Base-by-base conservation (phyloP, 2,113 vertebrate genomes). In the Atractosteus spatula region DNA sequence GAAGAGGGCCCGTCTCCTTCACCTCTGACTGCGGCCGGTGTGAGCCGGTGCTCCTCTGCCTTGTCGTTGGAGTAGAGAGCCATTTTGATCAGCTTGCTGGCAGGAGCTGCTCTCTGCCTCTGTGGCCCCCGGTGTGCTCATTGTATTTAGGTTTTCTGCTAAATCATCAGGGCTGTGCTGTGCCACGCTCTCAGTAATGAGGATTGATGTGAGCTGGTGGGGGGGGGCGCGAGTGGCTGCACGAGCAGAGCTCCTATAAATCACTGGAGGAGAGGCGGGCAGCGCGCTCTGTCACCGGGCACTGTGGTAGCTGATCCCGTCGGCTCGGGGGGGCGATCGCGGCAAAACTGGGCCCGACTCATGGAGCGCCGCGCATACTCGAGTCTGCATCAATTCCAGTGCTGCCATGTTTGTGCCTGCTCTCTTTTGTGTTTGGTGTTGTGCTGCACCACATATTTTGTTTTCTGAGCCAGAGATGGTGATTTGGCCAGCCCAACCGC, bases 171-270 rank as follows among this genome's bases (percentile, higher is more conserved):
- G 11, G 56, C 56, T 13, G 14, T 59, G 55, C 55, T 45, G 1
- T 51, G 16, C 65, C 14, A 57, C 56, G 3, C 56, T 59, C 56
- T 64, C 47, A 4, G 69, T 83, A 74, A 84, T 78, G 68, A 83
- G 43, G 71, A 77, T 72, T 73, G 80, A 83, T 75, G 59, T 73
- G 69, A 75, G 71, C 71, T 69, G 73, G 55, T 71, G 11, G 11
- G 11, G 55, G 72, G 12, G 65, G 66, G 56, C 54, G 73, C 63
- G 71, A 83, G 83, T 77, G 79, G 79, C 76, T 67, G 5, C 17
- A 5, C 13, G 71, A 5, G n/a, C 70, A 6, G 67, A 71, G 62
- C 62, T 3, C 14, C n/a, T 44, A 43, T 8, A 8, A 59, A 44
- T 44, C 41, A 61, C 41, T 41, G 63, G 11, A 42, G 63, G 10